These are phyloP conservation scores for Podarcis siculus DNA, from an alignment of 2,797 vertebrate genomes.

Conservation along the genomic window DNA sequence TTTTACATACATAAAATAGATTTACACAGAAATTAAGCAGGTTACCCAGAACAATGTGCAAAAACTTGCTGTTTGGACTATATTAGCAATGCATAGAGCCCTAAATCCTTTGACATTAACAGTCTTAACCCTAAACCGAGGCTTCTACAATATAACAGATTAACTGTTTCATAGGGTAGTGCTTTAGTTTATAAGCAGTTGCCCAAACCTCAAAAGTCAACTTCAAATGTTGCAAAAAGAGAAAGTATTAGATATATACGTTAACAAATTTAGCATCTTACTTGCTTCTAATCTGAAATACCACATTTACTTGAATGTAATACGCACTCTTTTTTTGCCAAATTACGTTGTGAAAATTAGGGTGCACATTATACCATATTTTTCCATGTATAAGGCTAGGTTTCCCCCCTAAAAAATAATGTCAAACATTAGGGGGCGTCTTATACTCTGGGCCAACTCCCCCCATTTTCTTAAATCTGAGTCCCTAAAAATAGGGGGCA, in stretches of 20 bases:
- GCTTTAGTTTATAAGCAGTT: background rate
- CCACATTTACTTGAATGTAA: no score
- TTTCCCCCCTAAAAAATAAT: no score
- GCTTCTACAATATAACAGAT: background rate
- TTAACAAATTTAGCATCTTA: background rate
- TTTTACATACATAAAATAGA: conserved; percentile 53
- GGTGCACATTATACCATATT: no score
- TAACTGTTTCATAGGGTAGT: background rate
- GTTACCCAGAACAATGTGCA: background rate
- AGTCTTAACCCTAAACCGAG: background rate
- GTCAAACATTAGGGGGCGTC: no score
- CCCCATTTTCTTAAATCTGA: no score
- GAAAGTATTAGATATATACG: background rate
- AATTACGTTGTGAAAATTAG: no score
- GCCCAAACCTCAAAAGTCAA: no score
- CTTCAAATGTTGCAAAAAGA: background rate
- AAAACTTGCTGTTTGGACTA: background rate
- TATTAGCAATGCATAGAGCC: background rate
- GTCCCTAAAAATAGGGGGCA: no score
- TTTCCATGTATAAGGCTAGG: no score
- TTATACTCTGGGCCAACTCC: no score
- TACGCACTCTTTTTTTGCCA: no score
- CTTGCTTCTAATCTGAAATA: background rate
- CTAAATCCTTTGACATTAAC: background rate
- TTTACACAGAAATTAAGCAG: background rate